Conservation (phyloP, 2,113 vertebrate species). For the Urocitellus parryii region DNA sequence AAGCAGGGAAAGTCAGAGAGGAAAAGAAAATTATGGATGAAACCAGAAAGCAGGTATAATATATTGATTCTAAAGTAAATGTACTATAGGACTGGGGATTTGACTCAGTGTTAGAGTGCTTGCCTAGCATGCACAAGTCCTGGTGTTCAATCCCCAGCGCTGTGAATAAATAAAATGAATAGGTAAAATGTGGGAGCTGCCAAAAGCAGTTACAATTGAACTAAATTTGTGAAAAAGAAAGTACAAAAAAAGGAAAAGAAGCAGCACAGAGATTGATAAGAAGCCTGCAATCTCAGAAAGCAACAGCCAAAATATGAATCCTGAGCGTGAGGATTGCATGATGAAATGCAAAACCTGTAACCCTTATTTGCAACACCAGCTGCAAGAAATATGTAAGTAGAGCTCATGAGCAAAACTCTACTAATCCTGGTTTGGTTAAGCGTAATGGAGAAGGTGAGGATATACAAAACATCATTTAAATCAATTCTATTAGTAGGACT, state of each 20-base stretch:
- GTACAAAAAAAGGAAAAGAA: not conserved
- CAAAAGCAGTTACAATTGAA: not conserved
- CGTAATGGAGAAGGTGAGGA: not conserved
- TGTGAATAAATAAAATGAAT: too few species aligned
- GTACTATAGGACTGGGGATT: too few species aligned
- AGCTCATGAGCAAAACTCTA: not conserved
- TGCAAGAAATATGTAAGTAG: not conserved
- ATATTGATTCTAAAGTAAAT: not conserved
- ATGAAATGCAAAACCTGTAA: not conserved
- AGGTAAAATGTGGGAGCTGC: not conserved
- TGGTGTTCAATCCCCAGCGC: too few species aligned
- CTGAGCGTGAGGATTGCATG: not conserved
- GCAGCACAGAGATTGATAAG: not conserved
- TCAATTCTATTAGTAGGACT: not conserved
- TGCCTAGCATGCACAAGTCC: too few species aligned
- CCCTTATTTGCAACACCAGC: not conserved
- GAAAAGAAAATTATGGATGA: not conserved
- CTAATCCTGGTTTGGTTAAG: not conserved
- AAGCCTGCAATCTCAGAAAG: not conserved
- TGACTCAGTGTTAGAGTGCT: too few species aligned
- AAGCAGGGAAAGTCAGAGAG: not conserved
- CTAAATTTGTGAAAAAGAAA: not conserved
- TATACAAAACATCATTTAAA: conserved; percentile 50
- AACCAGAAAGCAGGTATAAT: not conserved
- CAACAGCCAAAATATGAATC: not conserved